These are phyloP conservation scores for Notothenia rossii DNA, from an alignment of 2,113 vertebrate species.

Conservation along the genomic window DNA sequence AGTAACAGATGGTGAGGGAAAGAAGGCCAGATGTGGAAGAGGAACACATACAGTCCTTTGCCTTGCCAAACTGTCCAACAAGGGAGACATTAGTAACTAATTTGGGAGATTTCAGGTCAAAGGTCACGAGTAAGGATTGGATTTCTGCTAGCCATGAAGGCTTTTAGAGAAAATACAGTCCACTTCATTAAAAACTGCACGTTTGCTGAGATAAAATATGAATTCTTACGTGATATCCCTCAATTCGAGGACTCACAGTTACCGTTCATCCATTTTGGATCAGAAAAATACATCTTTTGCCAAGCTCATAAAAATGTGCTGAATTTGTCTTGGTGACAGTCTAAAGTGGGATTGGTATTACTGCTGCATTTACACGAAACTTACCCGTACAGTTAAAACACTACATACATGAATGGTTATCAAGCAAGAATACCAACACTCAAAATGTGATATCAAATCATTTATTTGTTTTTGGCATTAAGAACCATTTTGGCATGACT, in stretches of 20 bases:
- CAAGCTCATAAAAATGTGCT: neutral
- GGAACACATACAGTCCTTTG: constrained; percentile 14
- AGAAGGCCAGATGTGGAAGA: constrained; percentile 48
- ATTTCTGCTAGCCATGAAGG: neutral
- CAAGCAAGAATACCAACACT: neutral
- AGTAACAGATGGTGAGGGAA: constrained; percentile 44
- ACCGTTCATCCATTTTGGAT: neutral
- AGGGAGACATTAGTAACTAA: neutral
- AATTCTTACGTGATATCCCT: neutral
- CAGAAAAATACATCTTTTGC: neutral
- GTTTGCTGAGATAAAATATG: neutral
- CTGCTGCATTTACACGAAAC: neutral
- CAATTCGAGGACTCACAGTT: neutral
- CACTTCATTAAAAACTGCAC: neutral
- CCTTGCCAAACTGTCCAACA: neutral
- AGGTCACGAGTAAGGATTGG: neutral
- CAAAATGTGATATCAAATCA: constrained; percentile 20
- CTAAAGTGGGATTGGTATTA: neutral
- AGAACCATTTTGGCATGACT: constrained; percentile 34
- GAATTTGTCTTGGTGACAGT: neutral
- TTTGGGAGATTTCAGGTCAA: constrained; percentile 4
- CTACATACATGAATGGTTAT: neutral
- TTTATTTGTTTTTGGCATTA: constrained; percentile 58
- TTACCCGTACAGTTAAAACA: neutral
- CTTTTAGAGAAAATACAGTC: neutral